Base-by-base conservation (phyloP, 2,113 vertebrate genomes). In the Condylura cristata region DNA sequence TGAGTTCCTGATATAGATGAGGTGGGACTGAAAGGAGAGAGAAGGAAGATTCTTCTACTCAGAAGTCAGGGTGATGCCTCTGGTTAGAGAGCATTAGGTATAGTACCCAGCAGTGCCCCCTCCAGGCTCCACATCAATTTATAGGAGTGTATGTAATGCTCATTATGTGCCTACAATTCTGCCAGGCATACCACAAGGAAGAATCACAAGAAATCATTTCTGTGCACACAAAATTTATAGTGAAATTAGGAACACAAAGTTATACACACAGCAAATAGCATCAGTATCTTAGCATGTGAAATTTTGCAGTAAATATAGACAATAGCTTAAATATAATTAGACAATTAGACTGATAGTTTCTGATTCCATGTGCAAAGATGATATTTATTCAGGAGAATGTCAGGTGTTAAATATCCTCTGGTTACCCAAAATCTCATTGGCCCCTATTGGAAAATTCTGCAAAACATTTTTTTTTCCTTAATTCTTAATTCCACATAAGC, bases 401-500 rank as follows among this genome's bases (percentile, higher is more conserved):
- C 44, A 37, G 63, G 3, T 72, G 34, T 85, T 75, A 90, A 60
- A 39, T 72, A 85, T 76, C 22, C 91, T 82, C 65, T 51, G 44
- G 41, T 92, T 79, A 63, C 82, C 68, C 86, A 71, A 87, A 93
- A 53, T 91, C 28, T 78, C 44, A 58, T 63, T 91, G 83, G 37
- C 56, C 56, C n/a, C 75, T 90, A 46, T 24, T 90, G 68, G 37
- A 48, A 68, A 93, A 82, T 56, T 78, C 8, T 39, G 26, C 26
- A 68, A 60, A 82, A 82, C 65, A 53, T 20, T 37, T 12, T 2
- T 74, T 48, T 75, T 61, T n/a, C 70, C 70, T 28, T 2, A 18
- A 24, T 78, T 89, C 16, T 85, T 91, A 16, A 86, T 91, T 96
- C 37, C 17, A 24, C 22, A 44, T 83, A 72, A 68, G 11, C 10